Conservation (phyloP, 2,888 invertebrate species). For the Pyralis farinalis region DNA sequence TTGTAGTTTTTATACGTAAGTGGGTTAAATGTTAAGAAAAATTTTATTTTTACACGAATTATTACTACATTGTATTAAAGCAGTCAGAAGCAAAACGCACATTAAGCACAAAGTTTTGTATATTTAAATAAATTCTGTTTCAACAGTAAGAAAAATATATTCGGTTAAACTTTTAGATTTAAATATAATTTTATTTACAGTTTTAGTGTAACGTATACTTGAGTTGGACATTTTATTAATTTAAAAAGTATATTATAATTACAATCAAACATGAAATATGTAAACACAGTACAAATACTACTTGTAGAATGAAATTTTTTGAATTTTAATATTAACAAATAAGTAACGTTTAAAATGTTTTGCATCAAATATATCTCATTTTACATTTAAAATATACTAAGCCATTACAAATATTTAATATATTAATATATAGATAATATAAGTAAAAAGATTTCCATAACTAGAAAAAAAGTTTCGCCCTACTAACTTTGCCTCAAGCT, state of each 20-base stretch:
- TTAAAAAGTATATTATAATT: slow-evolving; percentile 13
- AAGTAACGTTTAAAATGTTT: slow-evolving; percentile 6
- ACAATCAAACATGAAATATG: slow-evolving; percentile 16
- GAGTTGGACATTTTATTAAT: not conserved
- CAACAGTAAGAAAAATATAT: slow-evolving; percentile 14
- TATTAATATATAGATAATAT: not conserved
- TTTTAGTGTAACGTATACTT: not conserved
- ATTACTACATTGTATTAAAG: slow-evolving; percentile 36
- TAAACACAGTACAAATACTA: slow-evolving; percentile 42
- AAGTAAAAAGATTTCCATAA: too few relatives aligned
- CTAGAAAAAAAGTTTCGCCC: not conserved
- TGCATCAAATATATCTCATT: slow-evolving; percentile 1
- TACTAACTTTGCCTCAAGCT: not conserved
- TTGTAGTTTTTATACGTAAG: slow-evolving; percentile 66
- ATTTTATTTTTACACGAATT: slow-evolving; percentile 67
- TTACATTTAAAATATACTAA: not conserved
- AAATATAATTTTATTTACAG: not conserved
- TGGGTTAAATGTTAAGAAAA: slow-evolving; percentile 49
- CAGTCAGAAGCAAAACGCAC: slow-evolving; percentile 42
- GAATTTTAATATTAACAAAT: slow-evolving; percentile 15
- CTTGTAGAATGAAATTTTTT: slow-evolving; percentile 37
- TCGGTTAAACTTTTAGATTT: not conserved
- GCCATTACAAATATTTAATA: not conserved
- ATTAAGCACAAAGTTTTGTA: slow-evolving; percentile 47
- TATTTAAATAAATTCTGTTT: slow-evolving; percentile 8